Evolutionary conservation across 1,140 invertebrate species (phyloP), one percentile per base, ranked within the genome.

Genomic region (Elymnias hypermnestra): DNA sequence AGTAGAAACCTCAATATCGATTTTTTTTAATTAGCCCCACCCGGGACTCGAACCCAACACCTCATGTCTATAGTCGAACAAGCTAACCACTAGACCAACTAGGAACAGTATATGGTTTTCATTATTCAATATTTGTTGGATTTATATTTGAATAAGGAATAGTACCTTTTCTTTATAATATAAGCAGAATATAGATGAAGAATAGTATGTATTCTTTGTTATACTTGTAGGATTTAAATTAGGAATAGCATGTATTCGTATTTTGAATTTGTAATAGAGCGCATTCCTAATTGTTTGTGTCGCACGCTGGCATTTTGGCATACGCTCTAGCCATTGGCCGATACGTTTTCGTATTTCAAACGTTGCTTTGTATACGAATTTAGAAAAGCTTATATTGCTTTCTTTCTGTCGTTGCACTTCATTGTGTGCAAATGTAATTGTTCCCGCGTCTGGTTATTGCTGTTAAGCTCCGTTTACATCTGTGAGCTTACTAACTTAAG

Each of bases 211-310:
- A 31, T 35, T 23, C 40, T 48, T 57, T 72, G 77, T 72, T 83
- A 62, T 64, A 68, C n/a, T n/a, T n/a, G n/a, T n/a, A n/a, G n/a
- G 70, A 73, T 75, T 72, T 70, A 70, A 77, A 77, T 60, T 41
- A 22, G 3, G 19, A 21, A 3, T 41, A 31, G 23, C 60, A 52
- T 28, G 56, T 47, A 59, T 57, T 63, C 42, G 39, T 58, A 65
- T 63, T 67, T 67, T 65, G 54, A 68, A 73, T 76, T 72, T 70
- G 64, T 64, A 71, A 72, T 71, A 68, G 63, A 52, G 47, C 62
- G 50, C 73, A 81, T 84, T 79, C 81, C 73, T 75, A 74, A 81
- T 82, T 84, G 75, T 79, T 77, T 72, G 70, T 75, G 63, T 70
- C 72, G 70, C 57, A 41, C 45, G 66, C 57, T 81, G 74, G 74